Evolutionary conservation across 2,888 invertebrate genomes (phyloP).

Genomic region (Cryptophagus acutangulus): DNA sequence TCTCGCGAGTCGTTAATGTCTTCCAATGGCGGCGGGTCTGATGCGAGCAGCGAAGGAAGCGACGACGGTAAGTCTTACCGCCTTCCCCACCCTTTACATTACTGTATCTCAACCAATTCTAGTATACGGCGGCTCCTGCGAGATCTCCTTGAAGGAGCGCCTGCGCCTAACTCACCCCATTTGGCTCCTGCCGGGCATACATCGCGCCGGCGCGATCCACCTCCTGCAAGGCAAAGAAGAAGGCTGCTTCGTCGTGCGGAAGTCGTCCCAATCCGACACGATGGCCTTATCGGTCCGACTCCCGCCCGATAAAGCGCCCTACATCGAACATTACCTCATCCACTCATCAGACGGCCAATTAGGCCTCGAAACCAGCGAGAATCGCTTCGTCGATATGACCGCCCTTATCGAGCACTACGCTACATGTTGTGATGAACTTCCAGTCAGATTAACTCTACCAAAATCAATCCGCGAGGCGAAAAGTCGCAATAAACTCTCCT

Average conservation of each 20-base stretch:
- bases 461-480: constrained; percentile 80
- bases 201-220: constrained; percentile 89
- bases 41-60: constrained; percentile 55
- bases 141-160: constrained; percentile 79
- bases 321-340: constrained; percentile 94
- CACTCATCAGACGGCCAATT: constrained; percentile 77
- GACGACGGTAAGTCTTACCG: constrained; percentile 38
- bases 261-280: constrained; percentile 88
- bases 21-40: constrained; percentile 56
- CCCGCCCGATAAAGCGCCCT: constrained; percentile 80
- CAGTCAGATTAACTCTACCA: constrained; percentile 83
- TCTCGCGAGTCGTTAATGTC: constrained; percentile 58
- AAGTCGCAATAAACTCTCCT: constrained; percentile 85
- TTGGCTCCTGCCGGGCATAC: constrained; percentile 93
- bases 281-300: constrained; percentile 93
- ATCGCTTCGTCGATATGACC: constrained; percentile 89
- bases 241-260: constrained; percentile 92
- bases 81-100: constrained; percentile 9
- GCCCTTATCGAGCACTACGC: constrained; percentile 91
- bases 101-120: constrained; percentile 25
- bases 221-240: constrained; percentile 89
- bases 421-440: constrained; percentile 89
- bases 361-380: constrained; percentile 88
- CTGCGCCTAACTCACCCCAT: constrained; percentile 88
- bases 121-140: constrained; percentile 72